Percentiles rank a stretch among this genome's conserved stretches.
phyloP scores from a whole-genome alignment of 2,113 vertebrate species.

The Ia io region DNA sequence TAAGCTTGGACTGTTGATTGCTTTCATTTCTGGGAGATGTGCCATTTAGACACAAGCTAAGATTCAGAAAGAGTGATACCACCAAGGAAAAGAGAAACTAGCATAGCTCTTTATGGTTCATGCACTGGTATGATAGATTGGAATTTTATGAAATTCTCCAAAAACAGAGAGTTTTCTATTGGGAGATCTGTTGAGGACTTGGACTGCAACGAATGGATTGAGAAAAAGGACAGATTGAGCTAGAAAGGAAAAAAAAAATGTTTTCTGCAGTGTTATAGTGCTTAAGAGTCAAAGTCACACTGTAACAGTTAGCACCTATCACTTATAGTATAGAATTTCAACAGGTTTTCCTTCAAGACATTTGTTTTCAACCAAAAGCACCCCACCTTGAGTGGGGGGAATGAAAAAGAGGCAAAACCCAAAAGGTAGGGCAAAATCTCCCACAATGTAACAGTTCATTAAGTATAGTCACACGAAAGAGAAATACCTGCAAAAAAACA shows the following conservation, averaged over 20 bases:
- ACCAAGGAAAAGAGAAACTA: neutral
- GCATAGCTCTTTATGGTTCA: neutral
- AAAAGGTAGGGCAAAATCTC: neutral
- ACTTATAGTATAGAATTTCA: neutral
- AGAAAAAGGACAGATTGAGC: neutral
- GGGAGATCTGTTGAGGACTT: neutral
- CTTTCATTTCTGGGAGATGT: neutral
- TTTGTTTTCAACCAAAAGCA: neutral
- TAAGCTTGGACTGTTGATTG: neutral
- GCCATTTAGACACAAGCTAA: neutral
- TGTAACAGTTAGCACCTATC: neutral
- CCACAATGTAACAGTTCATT: neutral
- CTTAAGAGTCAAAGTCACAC: neutral
- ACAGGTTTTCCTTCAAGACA: neutral
- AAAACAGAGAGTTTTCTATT: neutral
- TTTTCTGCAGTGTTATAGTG: neutral
- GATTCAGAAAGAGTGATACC: neutral
- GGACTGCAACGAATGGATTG: neutral
- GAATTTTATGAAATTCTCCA: neutral
- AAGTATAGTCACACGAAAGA: neutral
- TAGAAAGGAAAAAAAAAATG: neutral
- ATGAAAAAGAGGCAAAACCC: neutral
- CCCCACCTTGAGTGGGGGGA: neutral
- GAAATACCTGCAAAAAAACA: neutral
- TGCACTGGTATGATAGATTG: neutral